A percentile compares a stretch with the other conserved stretches of the same genome.
Evolutionary conservation across 2,113 vertebrate species (phyloP).

Genomic region (Podocnemis expansa): DNA sequence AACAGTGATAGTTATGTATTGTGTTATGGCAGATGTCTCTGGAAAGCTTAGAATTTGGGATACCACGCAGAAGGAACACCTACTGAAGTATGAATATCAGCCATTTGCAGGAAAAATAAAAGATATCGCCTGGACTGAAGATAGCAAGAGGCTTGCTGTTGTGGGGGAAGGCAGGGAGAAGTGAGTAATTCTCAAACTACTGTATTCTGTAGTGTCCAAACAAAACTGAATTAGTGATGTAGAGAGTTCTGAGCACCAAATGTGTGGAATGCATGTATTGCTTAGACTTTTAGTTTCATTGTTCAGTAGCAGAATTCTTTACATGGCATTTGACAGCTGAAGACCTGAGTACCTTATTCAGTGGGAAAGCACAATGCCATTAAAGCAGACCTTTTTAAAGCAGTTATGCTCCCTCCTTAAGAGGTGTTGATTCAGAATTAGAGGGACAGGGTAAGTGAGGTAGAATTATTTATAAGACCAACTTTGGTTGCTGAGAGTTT

Average conservation of each 20-base stretch:
- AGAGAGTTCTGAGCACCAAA: background rate
- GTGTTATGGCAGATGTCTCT: constrained; percentile 83
- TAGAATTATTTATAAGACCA: background rate
- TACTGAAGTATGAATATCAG: constrained; percentile 96
- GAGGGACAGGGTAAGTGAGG: background rate
- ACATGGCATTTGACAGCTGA: background rate
- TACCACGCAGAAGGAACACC: constrained; percentile 96
- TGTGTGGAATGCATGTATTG: background rate
- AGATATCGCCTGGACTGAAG: constrained; percentile 96
- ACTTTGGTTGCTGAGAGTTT: too few relatives aligned
- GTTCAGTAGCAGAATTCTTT: background rate
- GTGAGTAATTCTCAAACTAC: constrained; percentile 77
- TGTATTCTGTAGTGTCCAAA: background rate
- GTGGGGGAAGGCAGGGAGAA: constrained; percentile 95
- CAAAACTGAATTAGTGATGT: background rate
- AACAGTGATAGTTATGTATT: constrained; percentile 43
- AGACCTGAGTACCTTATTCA: background rate
- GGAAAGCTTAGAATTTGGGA: constrained; percentile 98
- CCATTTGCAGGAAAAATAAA: constrained; percentile 91
- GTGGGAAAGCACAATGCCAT: background rate
- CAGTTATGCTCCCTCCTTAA: background rate
- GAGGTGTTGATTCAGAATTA: background rate
- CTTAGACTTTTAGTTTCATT: background rate
- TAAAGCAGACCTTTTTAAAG: background rate
- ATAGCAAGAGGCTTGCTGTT: constrained; percentile 93